phyloP scores from a whole-genome alignment of 2,888 invertebrate species.

The Eretmocerus hayati region DNA sequence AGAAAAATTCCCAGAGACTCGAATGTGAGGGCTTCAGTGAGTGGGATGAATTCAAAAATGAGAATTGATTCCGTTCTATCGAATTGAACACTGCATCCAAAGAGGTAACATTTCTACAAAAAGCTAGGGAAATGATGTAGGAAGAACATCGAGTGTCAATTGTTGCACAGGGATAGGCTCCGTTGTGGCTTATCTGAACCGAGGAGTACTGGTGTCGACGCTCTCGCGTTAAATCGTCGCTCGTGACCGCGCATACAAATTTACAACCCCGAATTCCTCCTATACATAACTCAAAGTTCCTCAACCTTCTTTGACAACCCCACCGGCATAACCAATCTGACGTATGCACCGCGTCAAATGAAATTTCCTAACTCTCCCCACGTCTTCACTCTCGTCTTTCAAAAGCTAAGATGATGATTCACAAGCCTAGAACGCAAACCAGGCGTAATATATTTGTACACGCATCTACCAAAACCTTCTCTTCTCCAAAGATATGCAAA shows the following conservation, averaged over 20 bases:
- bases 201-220: conserved; percentile 19
- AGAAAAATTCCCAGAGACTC: no score
- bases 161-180: no score
- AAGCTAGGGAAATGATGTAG: no score
- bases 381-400: not conserved
- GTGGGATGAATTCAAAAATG: no score
- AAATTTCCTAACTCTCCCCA: conserved; percentile 20
- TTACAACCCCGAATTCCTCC: conserved; percentile 5
- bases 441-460: not conserved
- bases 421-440: not conserved
- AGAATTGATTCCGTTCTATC: no score
- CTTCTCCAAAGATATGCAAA: conserved; percentile 12
- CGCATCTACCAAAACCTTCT: not conserved
- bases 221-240: conserved; percentile 40
- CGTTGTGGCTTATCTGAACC: conserved; percentile 37
- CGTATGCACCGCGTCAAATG: conserved; percentile 29
- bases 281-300: not conserved
- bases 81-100: no score
- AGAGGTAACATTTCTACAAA: no score
- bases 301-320: no score
- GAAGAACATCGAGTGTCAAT: no score
- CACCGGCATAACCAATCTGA: conserved; percentile 27
- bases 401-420: not conserved
- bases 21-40: no score
- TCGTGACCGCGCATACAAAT: conserved; percentile 41